A percentile compares a stretch with the other conserved stretches of the same genome.
Conservation (phyloP, 2,888 invertebrate species). For the Perizoma flavofasciatum region DNA sequence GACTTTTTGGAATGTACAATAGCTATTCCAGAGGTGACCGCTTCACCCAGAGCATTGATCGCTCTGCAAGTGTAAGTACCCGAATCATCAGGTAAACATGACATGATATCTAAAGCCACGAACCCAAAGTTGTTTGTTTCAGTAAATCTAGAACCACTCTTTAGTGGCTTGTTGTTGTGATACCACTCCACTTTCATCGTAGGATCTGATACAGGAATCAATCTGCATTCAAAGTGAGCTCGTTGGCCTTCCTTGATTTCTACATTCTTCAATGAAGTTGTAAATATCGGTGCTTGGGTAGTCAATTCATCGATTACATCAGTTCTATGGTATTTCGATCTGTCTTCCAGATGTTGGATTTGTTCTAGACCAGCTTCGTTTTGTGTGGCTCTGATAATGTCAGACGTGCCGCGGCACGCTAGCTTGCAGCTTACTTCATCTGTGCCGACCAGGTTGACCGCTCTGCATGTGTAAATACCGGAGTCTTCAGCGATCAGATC, state of each 20-base stretch:
- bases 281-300: conserved; percentile 96
- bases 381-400: conserved; percentile 93
- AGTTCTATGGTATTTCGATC: conserved; percentile 89
- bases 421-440: conserved; percentile 92
- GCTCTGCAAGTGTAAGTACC: conserved; percentile 98
- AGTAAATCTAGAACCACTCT: conserved; percentile 97
- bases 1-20: conserved; percentile 93
- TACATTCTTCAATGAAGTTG: conserved; percentile 94
- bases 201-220: conserved; percentile 97
- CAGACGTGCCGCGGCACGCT: conserved; percentile 89
- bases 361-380: conserved; percentile 95
- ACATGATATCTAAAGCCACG: conserved; percentile 97
- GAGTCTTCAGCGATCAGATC: conserved; percentile 98
- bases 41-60: conserved; percentile 95
- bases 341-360: conserved; percentile 95
- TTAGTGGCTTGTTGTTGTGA: conserved; percentile 94
- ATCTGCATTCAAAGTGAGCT: conserved; percentile 96
- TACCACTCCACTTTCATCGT: conserved; percentile 98
- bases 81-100: conserved; percentile 97
- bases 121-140: conserved; percentile 99
- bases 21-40: conserved; percentile 95
- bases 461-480: conserved; percentile 96
- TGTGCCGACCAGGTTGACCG: conserved; percentile 94
- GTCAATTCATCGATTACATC: conserved; percentile 92
- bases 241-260: conserved; percentile 97